Evolutionary conservation across 2,113 vertebrate genomes (phyloP).

Genomic region (Pavo muticus): DNA sequence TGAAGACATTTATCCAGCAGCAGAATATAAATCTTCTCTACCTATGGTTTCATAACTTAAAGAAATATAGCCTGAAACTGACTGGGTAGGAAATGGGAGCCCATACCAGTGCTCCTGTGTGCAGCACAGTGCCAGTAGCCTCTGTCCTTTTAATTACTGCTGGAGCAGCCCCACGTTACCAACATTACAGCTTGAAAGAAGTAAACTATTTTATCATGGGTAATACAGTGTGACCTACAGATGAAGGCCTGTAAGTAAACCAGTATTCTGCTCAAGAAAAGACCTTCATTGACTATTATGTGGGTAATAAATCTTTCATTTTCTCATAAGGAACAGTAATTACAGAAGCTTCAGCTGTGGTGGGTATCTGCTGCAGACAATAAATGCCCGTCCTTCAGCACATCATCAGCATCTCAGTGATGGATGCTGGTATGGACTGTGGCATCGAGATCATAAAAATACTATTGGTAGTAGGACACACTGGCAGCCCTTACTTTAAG

Average conservation of each 20-base stretch:
- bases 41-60: neutral
- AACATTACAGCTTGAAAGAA: conserved; percentile 31
- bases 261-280: conserved; percentile 27
- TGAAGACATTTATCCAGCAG: conserved; percentile 22
- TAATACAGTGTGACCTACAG: neutral
- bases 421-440: conserved; percentile 22
- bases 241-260: conserved; percentile 19
- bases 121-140: conserved; percentile 1
- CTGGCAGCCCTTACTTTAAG: neutral
- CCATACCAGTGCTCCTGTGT: neutral
- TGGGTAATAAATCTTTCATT: conserved; percentile 58
- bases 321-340: conserved; percentile 54
- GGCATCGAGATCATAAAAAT: conserved; percentile 6
- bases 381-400: conserved; percentile 44
- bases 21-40: conserved; percentile 5
- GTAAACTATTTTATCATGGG: neutral
- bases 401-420: conserved; percentile 3
- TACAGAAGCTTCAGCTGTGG: conserved; percentile 34
- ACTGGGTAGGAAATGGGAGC: neutral
- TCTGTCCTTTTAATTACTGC: conserved; percentile 39
- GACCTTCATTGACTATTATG: conserved; percentile 43
- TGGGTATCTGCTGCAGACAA: conserved; percentile 47
- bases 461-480: neutral
- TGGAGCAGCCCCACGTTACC: conserved; percentile 14
- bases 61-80: neutral